These are phyloP conservation scores for Rattus rattus DNA, from an alignment of 2,113 vertebrate genomes.

Conservation along the genomic window DNA sequence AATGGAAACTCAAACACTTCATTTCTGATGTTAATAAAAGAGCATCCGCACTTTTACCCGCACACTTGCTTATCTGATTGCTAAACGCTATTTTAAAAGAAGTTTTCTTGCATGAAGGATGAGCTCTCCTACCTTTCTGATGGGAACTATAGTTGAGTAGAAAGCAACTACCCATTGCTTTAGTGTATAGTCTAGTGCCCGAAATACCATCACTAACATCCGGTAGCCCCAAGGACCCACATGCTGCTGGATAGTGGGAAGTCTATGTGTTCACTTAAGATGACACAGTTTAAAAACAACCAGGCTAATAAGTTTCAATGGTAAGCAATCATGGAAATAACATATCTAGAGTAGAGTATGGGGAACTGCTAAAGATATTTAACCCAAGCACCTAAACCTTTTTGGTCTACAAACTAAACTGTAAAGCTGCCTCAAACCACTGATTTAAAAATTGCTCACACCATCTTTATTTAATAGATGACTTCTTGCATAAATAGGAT, in stretches of 20 bases:
- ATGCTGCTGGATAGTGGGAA: background rate
- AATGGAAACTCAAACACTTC: constrained; percentile 55
- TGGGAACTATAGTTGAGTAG: background rate
- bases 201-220: background rate
- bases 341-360: background rate
- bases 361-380: background rate
- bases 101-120: constrained; percentile 9
- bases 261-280: background rate
- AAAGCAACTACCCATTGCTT: constrained; percentile 40
- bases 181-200: constrained; percentile 1
- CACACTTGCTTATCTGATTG: constrained; percentile 14
- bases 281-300: background rate
- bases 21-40: constrained; percentile 46
- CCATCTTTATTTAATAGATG: constrained; percentile 71
- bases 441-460: constrained; percentile 69
- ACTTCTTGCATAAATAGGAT: constrained; percentile 65
- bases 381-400: constrained; percentile 22
- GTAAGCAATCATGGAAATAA: constrained; percentile 34
- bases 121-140: background rate
- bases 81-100: background rate
- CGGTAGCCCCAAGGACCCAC: background rate
- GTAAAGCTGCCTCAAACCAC: constrained; percentile 47
- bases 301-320: background rate
- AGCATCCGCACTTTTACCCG: background rate
- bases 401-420: constrained; percentile 39